Evolutionary conservation across 2,113 vertebrate genomes (phyloP), one percentile per base, ranked within the genome.

Genomic region (Albula glossodonta): DNA sequence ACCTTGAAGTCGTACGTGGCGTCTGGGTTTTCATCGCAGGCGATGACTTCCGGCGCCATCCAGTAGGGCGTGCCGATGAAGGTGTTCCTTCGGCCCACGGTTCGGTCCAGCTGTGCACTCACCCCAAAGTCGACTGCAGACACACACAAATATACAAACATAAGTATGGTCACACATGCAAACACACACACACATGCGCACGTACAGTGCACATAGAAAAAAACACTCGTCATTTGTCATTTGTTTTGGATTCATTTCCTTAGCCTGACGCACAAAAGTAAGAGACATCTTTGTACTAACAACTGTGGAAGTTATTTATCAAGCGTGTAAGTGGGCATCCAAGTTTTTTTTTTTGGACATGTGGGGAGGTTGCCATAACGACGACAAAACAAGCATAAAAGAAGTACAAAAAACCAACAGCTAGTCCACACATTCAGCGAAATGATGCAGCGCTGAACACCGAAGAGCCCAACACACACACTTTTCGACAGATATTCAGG

Each of bases 1-100:
- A 97, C 96, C 96, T 97, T 97, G 88, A 97, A 97, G 88, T 97
- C 96, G 0, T 97, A 97, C 0, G 96, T 97, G 91, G 96, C 96
- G 22, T 97, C 96, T 0, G 96, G 96, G 78, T 97, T 97, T 88
- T 97, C 96, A 2, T 97, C 96, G 4, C 96, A 97, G 85, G 96
- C 96, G 52, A 97, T 97, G 85, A 97, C 96, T 91, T 97, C 96
- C 0, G 96, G 96, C 9, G 96, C 96, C 96, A 97, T 97, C 96
- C 96, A 97, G 87, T 97, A 97, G 48, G 96, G 96, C 0, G 96
- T 97, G 2, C 96, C 96, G 12, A 97, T 97, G 91, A 97, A 97
- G 50, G 96, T 97, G 78, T 97, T 97, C 11, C 96, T 95, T 86
- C 96, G 94, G 88, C 96, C 96, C 87, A 97, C 96, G 1, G 96